Base-by-base conservation (phyloP, 2,888 invertebrate genomes). In the Microchrysa polita region DNA sequence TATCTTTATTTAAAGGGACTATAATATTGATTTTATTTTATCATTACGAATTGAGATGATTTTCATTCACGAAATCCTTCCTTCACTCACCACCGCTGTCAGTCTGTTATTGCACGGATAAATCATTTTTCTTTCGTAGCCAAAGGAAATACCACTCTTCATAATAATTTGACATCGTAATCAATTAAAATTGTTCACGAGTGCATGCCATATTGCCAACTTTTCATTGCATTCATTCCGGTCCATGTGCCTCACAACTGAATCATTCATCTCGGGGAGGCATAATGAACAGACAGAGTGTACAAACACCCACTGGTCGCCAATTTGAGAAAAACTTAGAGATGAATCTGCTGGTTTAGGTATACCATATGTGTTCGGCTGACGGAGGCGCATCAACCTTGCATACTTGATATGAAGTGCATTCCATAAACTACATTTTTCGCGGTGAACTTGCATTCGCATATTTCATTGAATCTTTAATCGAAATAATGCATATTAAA, bases 171-270 rank as follows among this genome's bases (percentile, higher is more conserved):
- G 55, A 65, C 44, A 65, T 65, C 48, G 14, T 22, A 48, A 65
- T 65, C 48, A 65, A 65, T 65, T 65, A 48, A 65, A 65, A 65
- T 65, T n/a, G 18, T 65, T 48, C 14, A 20, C 48, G 10, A 34
- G 48, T 48, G 2, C 9, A 65, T 65, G 48, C 61, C 16, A 65
- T 34, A 65, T 48, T 65, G 65, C 65, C 65, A 65, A 44, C n/a
- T 20, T 65, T 65, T 48, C 65, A 22, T 22, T 60, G 34, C 23
- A 18, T 63, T 63, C 42, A 20, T 20, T 42, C 12, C 27, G 27
- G 7, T 7, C 27, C 7, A 34, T 34, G 27, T 34, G 27, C 27
- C 27, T 34, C 18, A 34, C 22, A n/a, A 22, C n/a, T 57, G 57
- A 61, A 42, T 61, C 40, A 42, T 42, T 61, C 42, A 57, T 57